Evolutionary conservation across 2,113 vertebrate genomes (phyloP).

Genomic region (Herpetotheres cachinnans): DNA sequence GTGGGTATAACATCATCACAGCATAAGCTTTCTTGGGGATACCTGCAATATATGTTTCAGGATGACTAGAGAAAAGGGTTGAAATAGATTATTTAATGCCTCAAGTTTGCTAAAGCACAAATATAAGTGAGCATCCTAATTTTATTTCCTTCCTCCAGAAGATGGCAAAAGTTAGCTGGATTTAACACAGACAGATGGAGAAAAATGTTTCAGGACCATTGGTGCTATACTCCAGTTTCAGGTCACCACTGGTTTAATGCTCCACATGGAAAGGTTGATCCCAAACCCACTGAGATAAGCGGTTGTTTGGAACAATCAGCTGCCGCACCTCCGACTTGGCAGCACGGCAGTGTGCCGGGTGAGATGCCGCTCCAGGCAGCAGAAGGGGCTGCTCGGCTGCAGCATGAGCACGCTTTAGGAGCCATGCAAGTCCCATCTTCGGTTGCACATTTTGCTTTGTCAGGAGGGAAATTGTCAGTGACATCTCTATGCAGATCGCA

Average conservation of each 20-base stretch:
- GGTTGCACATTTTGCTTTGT: not conserved
- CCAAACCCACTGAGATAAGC: not conserved
- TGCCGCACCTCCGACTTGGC: not conserved
- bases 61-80: not conserved
- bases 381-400: not conserved
- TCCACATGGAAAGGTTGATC: not conserved
- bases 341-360: not conserved
- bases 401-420: not conserved
- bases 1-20: not conserved
- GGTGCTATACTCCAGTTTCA: not conserved
- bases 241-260: not conserved
- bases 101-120: not conserved
- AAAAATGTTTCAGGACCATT: not conserved
- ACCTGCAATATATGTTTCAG: not conserved
- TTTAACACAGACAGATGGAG: not conserved
- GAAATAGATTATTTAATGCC: not conserved
- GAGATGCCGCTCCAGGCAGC: not conserved
- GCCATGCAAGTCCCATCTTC: not conserved
- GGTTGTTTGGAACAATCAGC: not conserved
- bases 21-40: not conserved
- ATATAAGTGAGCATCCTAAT: not conserved
- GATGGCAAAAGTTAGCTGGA: constrained; percentile 55
- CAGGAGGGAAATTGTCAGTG: not conserved
- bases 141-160: constrained; percentile 53
- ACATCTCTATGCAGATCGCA: not conserved